A percentile compares a stretch with the other conserved stretches of the same genome.
Conservation (phyloP, 2,113 vertebrate genomes). For the Rhagologus leucostigma region DNA sequence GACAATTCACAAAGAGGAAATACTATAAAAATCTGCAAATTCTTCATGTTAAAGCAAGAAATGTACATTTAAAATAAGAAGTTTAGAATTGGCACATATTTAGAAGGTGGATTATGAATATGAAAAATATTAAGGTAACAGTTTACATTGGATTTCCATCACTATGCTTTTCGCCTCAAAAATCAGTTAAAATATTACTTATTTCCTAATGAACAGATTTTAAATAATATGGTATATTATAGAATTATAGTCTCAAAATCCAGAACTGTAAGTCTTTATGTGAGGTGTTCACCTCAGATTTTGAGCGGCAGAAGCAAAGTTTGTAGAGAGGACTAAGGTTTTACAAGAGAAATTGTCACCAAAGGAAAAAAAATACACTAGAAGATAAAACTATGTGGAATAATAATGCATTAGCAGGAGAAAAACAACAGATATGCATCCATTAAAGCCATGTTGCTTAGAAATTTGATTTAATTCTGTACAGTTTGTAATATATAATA, state of each 20-base stretch:
- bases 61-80: neutral
- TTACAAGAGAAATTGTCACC: neutral
- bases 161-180: neutral
- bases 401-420: neutral
- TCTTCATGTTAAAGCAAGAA: neutral
- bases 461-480: conserved; percentile 16
- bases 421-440: neutral
- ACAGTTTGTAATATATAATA: neutral
- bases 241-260: neutral
- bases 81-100: neutral
- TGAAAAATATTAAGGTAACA: neutral
- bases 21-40: neutral
- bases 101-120: neutral
- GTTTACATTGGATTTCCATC: neutral
- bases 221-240: neutral
- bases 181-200: neutral
- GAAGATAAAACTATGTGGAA: neutral
- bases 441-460: neutral
- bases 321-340: neutral
- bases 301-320: neutral
- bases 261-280: neutral
- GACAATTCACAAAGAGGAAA: neutral
- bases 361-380: neutral
- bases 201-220: neutral
- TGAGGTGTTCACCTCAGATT: neutral